These are phyloP conservation scores for Chloroceryle amazona DNA, from an alignment of 2,797 vertebrate species.

Conservation along the genomic window DNA sequence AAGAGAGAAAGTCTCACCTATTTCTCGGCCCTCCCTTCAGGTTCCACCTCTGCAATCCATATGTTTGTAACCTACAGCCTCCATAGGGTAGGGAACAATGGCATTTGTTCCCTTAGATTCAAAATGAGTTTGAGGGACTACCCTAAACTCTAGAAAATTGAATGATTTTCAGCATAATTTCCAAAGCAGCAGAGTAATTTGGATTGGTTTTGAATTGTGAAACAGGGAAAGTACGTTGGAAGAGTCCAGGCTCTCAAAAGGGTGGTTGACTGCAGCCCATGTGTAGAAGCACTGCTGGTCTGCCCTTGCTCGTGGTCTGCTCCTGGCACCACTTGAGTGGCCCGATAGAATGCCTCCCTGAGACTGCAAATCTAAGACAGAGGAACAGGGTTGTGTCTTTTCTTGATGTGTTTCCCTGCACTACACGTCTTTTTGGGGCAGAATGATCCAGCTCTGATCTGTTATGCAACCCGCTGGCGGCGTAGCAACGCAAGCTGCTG, in stretches of 20 bases:
- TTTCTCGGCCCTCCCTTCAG: neutral
- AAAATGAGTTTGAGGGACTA: neutral
- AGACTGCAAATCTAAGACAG: neutral
- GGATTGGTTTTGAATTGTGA: neutral
- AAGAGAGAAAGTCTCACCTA: no score
- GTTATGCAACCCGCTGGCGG: rapidly evolving
- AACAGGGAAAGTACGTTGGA: neutral
- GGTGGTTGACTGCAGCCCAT: neutral
- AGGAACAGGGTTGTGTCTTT: neutral
- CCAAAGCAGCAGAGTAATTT: neutral
- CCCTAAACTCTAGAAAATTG: neutral
- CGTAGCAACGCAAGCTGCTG: neutral
- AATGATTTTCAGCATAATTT: neutral
- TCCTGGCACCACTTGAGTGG: rapidly evolving
- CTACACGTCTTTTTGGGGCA: neutral
- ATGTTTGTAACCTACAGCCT: neutral
- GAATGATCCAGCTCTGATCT: neutral
- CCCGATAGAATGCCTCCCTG: neutral
- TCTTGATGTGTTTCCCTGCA: neutral
- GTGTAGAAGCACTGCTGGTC: neutral
- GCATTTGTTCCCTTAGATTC: neutral
- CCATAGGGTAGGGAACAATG: neutral
- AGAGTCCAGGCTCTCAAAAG: neutral
- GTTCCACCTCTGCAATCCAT: neutral
- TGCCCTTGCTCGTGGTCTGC: neutral